Percentiles rank a stretch among this genome's conserved stretches.
phyloP scores from a whole-genome alignment of 1,140 invertebrate genomes.

The Marisa cornuarietis region DNA sequence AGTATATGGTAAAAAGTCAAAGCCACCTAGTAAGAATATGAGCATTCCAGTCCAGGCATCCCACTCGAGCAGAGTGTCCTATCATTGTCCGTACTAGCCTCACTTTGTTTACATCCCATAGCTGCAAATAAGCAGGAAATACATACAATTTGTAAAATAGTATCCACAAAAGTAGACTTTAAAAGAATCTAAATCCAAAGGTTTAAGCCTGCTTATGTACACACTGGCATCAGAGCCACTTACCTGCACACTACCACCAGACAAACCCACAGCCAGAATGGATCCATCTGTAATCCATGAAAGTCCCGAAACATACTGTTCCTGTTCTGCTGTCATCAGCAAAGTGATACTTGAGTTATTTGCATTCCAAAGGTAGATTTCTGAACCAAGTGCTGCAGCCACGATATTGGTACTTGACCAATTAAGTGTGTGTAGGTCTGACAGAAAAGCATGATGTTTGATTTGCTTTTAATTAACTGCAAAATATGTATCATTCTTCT shows the following conservation, averaged over 20 bases:
- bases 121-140: slow-evolving; percentile 43
- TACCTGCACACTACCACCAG: slow-evolving; percentile 71
- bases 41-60: slow-evolving; percentile 88
- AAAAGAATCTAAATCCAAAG: neutral
- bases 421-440: slow-evolving; percentile 94
- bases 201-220: neutral
- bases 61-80: slow-evolving; percentile 82
- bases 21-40: slow-evolving; percentile 75
- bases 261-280: slow-evolving; percentile 88
- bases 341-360: slow-evolving; percentile 84
- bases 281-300: slow-evolving; percentile 91
- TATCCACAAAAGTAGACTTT: neutral
- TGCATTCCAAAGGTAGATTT: slow-evolving; percentile 96
- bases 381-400: slow-evolving; percentile 85
- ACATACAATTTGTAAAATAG: neutral
- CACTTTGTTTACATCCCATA: slow-evolving; percentile 69
- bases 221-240: neutral
- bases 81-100: slow-evolving; percentile 68
- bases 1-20: neutral
- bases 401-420: slow-evolving; percentile 92
- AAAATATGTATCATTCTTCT: too few relatives aligned
- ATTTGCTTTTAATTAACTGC: too few relatives aligned
- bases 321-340: slow-evolving; percentile 74
- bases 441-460: neutral
- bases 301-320: slow-evolving; percentile 85